Evolutionary conservation across 2,888 invertebrate genomes (phyloP), one percentile per base, ranked within the genome.

Genomic region (Bimastos eiseni): DNA sequence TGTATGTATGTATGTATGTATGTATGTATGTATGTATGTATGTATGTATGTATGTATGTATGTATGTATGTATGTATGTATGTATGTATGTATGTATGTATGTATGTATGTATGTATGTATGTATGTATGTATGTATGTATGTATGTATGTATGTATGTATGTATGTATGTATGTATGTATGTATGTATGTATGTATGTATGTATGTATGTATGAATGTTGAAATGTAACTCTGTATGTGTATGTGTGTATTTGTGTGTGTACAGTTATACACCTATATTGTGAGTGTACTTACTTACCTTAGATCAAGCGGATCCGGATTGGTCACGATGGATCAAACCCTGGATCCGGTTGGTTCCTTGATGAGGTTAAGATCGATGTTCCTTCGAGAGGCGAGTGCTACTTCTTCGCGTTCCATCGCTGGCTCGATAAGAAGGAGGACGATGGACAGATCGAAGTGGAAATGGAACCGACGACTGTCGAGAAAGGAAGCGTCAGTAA

Each of bases 291-390:
- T 13, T 91, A 89, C 36, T 83, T 86, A 90, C 90, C 92, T 88
- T 92, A 95, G 95, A 94, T 95, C 34, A 93, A 94, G 91, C 93
- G 93, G 92, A 94, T 95, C 84, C 93, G 94, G 90, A 93, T 95
- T n/a, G 95, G 95, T 37, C 95, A 95, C 92, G 95, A 95, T 92
- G 94, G 94, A 44, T 92, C 92, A 19, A 93, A 93, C 41, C 92
- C 93, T 8, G 94, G 94, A 4, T 92, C 95, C 3, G 95, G 95
- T 33, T 95, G 95, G 95, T 95, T 94, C 92, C 93, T 95, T 83
- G 95, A 95, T 91, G 94, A 94, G 88, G 94, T 95, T 15, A 91
- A 92, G 88, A 94, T 95, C 49, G 93, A 95, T 88, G 93, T 95
- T 17, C 95, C 95, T 13, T 94, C 94, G 8, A 93, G 93, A 33